Evolutionary conservation across 2,888 invertebrate species (phyloP), one percentile per base, ranked within the genome.

Genomic region (Oligia fasciuncula): DNA sequence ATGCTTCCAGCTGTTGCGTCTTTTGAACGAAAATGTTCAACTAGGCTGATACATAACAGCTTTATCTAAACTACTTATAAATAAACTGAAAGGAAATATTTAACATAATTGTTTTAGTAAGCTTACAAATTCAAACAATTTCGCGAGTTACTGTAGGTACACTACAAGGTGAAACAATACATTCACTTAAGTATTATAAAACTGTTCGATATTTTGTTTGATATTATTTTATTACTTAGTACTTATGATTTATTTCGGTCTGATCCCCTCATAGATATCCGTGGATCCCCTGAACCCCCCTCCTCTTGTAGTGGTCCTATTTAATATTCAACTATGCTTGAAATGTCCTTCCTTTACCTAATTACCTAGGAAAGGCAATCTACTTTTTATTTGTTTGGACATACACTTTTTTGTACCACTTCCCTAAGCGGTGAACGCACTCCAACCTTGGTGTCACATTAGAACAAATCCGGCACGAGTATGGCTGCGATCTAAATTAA

Each of bases 341-440:
- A n/a, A 11, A 67, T 65, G 82, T 79, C 70, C 83, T 85, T 84
- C 73, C 76, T 74, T 6, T 65, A 43, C 29, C 35, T 68, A 72
- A 84, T 77, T 73, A 80, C n/a, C 65, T 73, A 80, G 63, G 54
- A 77, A 78, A 75, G 81, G 68, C 73, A 75, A 73, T 78, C 62
- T 57, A 84, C 70, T 80, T 84, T 77, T 76, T 77, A 72, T 83
- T 76, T 86, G 62, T 69, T 60, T 77, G 51, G 29, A 49, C 63
- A 69, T 49, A 66, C 19, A 57, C 62, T 81, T 85, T 79, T 86
- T 84, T 87, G 76, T 76, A 73, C 74, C 49, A 88, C 87, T 89
- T 89, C 86, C 88, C 84, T 81, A 81, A 77, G 83, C 68, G 80
- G 90, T 90, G 90, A 92, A 90, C 85, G 91, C 89, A 83, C 85